Conservation (phyloP, 1,140 invertebrate genomes). For the Macrocentrus cingulum region DNA sequence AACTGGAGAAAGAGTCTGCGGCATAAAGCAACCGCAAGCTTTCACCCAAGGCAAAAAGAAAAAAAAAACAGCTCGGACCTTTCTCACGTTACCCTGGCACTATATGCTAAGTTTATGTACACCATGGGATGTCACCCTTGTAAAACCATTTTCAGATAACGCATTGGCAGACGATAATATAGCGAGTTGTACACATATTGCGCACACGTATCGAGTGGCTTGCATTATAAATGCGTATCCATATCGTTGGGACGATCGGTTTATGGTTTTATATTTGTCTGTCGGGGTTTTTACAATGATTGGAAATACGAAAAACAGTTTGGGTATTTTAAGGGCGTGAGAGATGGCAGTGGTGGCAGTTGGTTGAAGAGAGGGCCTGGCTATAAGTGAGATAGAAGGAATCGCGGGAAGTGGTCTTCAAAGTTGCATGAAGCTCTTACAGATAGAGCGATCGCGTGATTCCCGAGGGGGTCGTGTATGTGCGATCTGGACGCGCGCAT, state of each 20-base stretch:
- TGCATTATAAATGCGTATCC: conserved; percentile 48
- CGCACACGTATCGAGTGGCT: conserved; percentile 17
- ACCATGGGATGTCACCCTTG: conserved; percentile 57
- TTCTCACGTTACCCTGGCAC: conserved; percentile 26
- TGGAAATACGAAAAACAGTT: conserved; percentile 53
- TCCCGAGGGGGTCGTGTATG: conserved; percentile 48
- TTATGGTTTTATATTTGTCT: conserved; percentile 56
- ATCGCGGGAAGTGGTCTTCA: conserved; percentile 40
- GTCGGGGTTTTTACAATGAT: conserved; percentile 58
- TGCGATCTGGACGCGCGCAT: conserved; percentile 49
- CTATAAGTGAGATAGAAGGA: conserved; percentile 17
- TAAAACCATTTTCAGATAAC: conserved; percentile 58
- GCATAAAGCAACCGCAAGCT: no score
- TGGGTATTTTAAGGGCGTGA: conserved; percentile 16
- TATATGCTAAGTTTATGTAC: conserved; percentile 52
- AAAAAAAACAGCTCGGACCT: no score
- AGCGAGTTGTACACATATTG: conserved; percentile 34
- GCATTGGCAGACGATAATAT: conserved; percentile 44
- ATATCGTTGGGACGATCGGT: conserved; percentile 55
- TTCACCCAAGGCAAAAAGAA: no score
- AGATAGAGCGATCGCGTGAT: conserved; percentile 52
- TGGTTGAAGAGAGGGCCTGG: conserved; percentile 1
- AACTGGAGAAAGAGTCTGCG: not conserved
- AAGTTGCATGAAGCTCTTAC: conserved; percentile 58
- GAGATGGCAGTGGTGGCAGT: conserved; percentile 10